These are phyloP conservation scores for Eupsilia transversa DNA, from an alignment of 2,888 invertebrate species.

Conservation along the genomic window DNA sequence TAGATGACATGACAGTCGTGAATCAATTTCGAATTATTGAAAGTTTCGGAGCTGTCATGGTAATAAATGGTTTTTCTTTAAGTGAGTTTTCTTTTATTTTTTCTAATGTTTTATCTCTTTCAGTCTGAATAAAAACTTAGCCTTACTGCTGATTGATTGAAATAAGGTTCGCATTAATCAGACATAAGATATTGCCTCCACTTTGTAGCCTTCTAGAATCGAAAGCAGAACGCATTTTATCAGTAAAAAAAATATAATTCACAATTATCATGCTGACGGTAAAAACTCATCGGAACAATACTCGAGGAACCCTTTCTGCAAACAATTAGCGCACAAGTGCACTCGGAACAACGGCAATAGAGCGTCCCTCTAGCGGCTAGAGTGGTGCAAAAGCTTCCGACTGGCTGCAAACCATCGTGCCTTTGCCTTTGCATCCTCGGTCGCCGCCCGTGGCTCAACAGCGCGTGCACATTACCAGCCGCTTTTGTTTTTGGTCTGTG, in stretches of 20 bases:
- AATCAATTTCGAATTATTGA: slow-evolving; percentile 2
- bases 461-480: slow-evolving; percentile 73
- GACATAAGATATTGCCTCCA: neutral
- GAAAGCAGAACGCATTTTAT: neutral
- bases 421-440: slow-evolving; percentile 84
- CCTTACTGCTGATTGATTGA: slow-evolving; percentile 1
- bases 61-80: slow-evolving; percentile 22
- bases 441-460: slow-evolving; percentile 78
- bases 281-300: slow-evolving; percentile 84
- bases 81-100: neutral
- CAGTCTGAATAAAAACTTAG: neutral
- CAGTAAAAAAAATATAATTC: slow-evolving; percentile 10
- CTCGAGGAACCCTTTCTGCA: slow-evolving; percentile 89
- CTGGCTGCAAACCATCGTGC: slow-evolving; percentile 83
- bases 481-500: slow-evolving; percentile 82
- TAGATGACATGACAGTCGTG: slow-evolving; percentile 1
- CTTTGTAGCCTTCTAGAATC: neutral
- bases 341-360: slow-evolving; percentile 87
- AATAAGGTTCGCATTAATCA: neutral
- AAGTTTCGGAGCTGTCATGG: slow-evolving; percentile 4
- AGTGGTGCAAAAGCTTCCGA: slow-evolving; percentile 80
- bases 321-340: slow-evolving; percentile 89
- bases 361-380: slow-evolving; percentile 76
- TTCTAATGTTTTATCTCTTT: neutral
- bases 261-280: slow-evolving; percentile 77